Conservation (phyloP, 2,113 vertebrate species). For the Hymenochirus boettgeri region DNA sequence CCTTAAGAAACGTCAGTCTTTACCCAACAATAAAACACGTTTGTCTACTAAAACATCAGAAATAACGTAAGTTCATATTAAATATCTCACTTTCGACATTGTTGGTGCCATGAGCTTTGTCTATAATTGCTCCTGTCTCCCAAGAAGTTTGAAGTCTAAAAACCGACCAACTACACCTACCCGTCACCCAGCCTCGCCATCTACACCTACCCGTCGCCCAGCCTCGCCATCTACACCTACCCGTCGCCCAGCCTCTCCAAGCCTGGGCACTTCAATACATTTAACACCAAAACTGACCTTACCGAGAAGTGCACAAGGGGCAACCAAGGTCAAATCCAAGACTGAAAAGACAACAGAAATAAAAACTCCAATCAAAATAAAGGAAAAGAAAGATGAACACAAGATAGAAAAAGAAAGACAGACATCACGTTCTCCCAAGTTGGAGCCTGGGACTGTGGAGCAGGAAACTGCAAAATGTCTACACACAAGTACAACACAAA, state of each 20-base stretch:
- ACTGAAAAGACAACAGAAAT: constrained; percentile 58
- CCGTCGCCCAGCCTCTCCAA: constrained; percentile 70
- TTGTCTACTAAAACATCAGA: constrained; percentile 31
- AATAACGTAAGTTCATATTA: constrained; percentile 52
- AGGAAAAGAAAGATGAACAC: constrained; percentile 44
- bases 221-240: constrained; percentile 71
- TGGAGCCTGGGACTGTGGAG: background rate
- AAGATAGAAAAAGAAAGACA: constrained; percentile 12
- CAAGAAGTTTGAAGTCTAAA: constrained; percentile 69
- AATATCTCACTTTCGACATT: background rate
- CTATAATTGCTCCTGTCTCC: background rate
- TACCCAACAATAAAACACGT: constrained; percentile 57
- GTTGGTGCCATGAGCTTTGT: background rate
- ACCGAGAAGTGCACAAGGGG: constrained; percentile 63
- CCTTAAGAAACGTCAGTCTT: constrained; percentile 83
- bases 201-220: constrained; percentile 65
- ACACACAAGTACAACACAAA: constrained; percentile 2
- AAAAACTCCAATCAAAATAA: constrained; percentile 46
- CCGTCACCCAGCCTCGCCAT: constrained; percentile 71
- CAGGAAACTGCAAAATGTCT: background rate
- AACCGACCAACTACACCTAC: constrained; percentile 67
- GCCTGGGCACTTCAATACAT: constrained; percentile 55
- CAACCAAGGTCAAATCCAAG: constrained; percentile 64
- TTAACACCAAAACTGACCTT: constrained; percentile 68
- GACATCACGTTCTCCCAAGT: constrained; percentile 38